Percentiles rank a stretch among this genome's conserved stretches.
phyloP scores from a whole-genome alignment of 2,113 vertebrate species.

The Gila orcuttii region DNA sequence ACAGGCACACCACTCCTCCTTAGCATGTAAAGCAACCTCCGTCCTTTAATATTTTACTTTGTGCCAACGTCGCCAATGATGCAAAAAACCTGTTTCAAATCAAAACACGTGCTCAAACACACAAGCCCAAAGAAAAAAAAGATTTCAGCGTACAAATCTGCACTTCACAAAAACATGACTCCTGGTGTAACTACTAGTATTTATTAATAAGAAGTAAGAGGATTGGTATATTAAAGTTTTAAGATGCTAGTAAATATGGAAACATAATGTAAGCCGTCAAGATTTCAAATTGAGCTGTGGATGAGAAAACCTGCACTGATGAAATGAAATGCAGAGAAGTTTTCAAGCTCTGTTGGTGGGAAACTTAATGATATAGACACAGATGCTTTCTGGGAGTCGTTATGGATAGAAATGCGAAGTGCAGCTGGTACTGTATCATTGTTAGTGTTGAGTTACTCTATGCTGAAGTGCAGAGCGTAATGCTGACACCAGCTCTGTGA shows the following conservation, averaged over 20 bases:
- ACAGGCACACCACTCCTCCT: not conserved
- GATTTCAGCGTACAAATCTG: not conserved
- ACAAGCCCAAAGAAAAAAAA: not conserved
- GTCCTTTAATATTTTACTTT: conserved; percentile 1
- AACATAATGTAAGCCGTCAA: not conserved
- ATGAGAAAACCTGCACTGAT: not conserved
- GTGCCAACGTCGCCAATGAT: not conserved
- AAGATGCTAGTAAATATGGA: not conserved
- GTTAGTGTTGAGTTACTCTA: not conserved
- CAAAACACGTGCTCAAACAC: not conserved
- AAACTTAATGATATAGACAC: not conserved
- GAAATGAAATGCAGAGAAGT: not conserved
- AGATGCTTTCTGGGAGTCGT: conserved; percentile 20
- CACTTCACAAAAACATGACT: not conserved
- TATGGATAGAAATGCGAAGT: conserved; percentile 10
- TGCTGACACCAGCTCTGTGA: not conserved
- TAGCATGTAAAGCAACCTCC: conserved; percentile 7
- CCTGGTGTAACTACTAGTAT: conserved; percentile 1
- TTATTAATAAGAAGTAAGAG: not conserved
- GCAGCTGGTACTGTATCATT: not conserved
- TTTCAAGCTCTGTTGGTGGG: not conserved
- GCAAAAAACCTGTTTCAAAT: not conserved
- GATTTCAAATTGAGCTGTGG: not conserved
- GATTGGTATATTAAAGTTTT: not conserved
- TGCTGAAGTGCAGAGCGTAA: not conserved